Evolutionary conservation across 2,797 vertebrate genomes (phyloP).

Genomic region (Sternarchorhynchus goeldii): DNA sequence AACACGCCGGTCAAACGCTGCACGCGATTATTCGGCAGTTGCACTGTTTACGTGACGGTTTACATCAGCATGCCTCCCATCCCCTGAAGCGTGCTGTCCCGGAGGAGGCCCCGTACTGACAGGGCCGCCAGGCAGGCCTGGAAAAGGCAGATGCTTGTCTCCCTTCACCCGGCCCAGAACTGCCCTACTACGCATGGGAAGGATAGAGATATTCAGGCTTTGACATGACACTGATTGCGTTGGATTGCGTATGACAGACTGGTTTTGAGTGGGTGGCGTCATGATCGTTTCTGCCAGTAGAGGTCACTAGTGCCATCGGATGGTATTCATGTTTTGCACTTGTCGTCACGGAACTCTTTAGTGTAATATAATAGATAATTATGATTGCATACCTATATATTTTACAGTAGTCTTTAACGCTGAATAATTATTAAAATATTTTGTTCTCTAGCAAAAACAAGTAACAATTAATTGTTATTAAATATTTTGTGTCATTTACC

Average conservation of each 20-base stretch:
- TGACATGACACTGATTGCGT: conserved; percentile 27
- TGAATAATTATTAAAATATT: too few relatives aligned
- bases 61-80: conserved; percentile 45
- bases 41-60: conserved; percentile 36
- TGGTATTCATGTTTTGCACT: conserved; percentile 6
- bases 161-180: background rate
- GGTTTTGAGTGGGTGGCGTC: background rate
- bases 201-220: conserved; percentile 46
- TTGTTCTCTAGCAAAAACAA: too few relatives aligned
- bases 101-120: background rate
- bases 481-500: too few relatives aligned
- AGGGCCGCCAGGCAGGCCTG: background rate
- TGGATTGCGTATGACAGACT: conserved; percentile 32
- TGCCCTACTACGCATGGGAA: conserved; percentile 7
- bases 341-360: conserved; percentile 1
- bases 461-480: too few relatives aligned
- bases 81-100: background rate
- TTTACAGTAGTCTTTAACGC: too few relatives aligned
- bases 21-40: conserved; percentile 31
- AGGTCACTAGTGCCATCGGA: conserved; percentile 46
- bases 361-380: conserved; percentile 4
- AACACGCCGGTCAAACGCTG: conserved; percentile 10
- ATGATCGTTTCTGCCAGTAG: conserved; percentile 36
- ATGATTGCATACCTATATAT: background rate
- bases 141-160: background rate